Base-by-base conservation (phyloP, 2,888 invertebrate genomes). In the Plusia festucae region DNA sequence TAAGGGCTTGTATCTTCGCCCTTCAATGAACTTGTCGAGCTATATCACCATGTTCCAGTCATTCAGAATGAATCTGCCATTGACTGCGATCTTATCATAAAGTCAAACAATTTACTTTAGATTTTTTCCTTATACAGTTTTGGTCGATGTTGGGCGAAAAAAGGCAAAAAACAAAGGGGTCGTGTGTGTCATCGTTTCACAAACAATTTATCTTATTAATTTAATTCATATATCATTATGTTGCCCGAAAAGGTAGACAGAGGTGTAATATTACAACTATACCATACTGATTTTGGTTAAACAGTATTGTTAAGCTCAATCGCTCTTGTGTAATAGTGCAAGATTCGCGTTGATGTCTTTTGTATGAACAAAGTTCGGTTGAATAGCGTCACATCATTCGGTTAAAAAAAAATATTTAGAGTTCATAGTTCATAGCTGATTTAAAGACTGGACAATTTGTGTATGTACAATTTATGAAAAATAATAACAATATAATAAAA, bases 301-400 rank as follows among this genome's bases (percentile, higher is more conserved):
- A n/a, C n/a, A n/a, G 15, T n/a, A n/a, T 4, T n/a, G n/a, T 34
- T 34, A 15, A 3, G 5, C 15, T 15, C 5, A 40, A 3, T 34
- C 15, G n/a, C 15, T 24, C 2, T 40, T 40, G 15, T n/a, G 40
- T 34, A n/a, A 40, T 20, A 49, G 46, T 18, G 9, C 7, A 16
- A 1, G 18, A 8, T 16, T 52, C 46, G 75, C 81, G 79, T 80
- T 80, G 78, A 81, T 75, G 70, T 79, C 81, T 81, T 81, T 81
- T 72, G 68, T 70, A 73, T 49, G 32, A 22, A 44, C 9, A n/a
- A 40, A n/a, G n/a, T 34, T n/a, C n/a, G n/a, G n/a, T n/a, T n/a
- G n/a, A n/a, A n/a, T n/a, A n/a, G n/a, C n/a, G n/a, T n/a, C n/a
- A n/a, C n/a, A n/a, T n/a, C n/a, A n/a, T n/a, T n/a, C n/a, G n/a